Evolutionary conservation across 2,113 vertebrate genomes (phyloP).

Genomic region (Cervus canadensis): DNA sequence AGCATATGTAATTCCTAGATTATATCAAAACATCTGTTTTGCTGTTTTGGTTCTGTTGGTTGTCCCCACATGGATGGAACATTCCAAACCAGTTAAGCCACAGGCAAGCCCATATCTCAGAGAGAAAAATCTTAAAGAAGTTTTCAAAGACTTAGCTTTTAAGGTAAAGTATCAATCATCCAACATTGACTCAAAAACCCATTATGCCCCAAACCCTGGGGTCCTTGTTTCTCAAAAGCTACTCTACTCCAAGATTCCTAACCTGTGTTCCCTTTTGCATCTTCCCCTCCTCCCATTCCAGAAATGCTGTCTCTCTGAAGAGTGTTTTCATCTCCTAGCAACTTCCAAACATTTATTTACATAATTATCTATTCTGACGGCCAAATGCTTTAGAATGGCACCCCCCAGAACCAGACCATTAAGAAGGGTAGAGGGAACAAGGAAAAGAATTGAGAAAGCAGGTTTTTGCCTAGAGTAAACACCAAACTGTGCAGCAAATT

Average conservation of each 20-base stretch:
- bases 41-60: slow-evolving; percentile 41
- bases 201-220: not conserved
- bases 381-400: slow-evolving; percentile 46
- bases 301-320: slow-evolving; percentile 32
- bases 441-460: slow-evolving; percentile 1
- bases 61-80: slow-evolving; percentile 27
- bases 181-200: not conserved
- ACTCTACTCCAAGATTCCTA: not conserved
- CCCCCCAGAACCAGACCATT: not conserved
- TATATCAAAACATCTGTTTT: slow-evolving; percentile 34
- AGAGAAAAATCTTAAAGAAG: not conserved
- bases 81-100: slow-evolving; percentile 47
- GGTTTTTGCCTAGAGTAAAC: not conserved
- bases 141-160: slow-evolving; percentile 12
- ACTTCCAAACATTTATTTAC: slow-evolving; percentile 61
- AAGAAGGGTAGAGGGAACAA: not conserved
- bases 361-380: slow-evolving; percentile 37
- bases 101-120: slow-evolving; percentile 16
- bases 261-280: not conserved
- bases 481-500: not conserved
- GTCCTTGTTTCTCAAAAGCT: slow-evolving; percentile 18
- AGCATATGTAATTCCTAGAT: slow-evolving; percentile 7
- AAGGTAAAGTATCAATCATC: not conserved
- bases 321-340: slow-evolving; percentile 53
- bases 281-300: slow-evolving; percentile 24